Percentiles rank a stretch among this genome's conserved stretches.
Evolutionary conservation across 2,113 vertebrate species (phyloP).

Genomic region (Solea solea): DNA sequence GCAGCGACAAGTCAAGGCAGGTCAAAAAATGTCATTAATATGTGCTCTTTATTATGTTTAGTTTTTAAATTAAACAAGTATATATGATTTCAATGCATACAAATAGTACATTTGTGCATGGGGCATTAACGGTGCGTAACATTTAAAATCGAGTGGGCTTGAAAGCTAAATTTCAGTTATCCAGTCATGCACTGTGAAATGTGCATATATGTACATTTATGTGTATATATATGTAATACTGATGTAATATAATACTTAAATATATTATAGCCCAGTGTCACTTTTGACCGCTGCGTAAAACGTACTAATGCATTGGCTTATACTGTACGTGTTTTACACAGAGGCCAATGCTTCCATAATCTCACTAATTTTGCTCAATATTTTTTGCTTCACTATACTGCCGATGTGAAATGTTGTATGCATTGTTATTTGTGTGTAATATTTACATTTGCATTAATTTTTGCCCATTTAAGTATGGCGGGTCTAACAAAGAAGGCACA

Average conservation of each 20-base stretch:
- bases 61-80: background rate
- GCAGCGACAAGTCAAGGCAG: slow-evolving; percentile 5
- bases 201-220: too few relatives aligned
- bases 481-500: slow-evolving; percentile 23
- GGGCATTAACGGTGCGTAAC: background rate
- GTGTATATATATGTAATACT: too few relatives aligned
- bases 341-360: background rate
- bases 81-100: background rate
- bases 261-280: background rate
- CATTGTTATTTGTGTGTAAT: background rate
- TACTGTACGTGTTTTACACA: background rate
- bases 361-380: too few relatives aligned
- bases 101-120: background rate
- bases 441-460: background rate
- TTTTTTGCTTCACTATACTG: too few relatives aligned
- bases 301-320: background rate
- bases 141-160: background rate
- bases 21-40: background rate
- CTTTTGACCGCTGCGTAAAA: slow-evolving; percentile 33
- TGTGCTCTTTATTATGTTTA: background rate
- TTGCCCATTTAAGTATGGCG: slow-evolving; percentile 5
- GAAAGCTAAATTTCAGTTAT: slow-evolving; percentile 3
- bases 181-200: background rate
- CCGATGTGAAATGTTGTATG: background rate
- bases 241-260: background rate